Evolutionary conservation across 2,888 invertebrate genomes (phyloP), one percentile per base, ranked within the genome.

Genomic region (Philhelius pedissequus): DNA sequence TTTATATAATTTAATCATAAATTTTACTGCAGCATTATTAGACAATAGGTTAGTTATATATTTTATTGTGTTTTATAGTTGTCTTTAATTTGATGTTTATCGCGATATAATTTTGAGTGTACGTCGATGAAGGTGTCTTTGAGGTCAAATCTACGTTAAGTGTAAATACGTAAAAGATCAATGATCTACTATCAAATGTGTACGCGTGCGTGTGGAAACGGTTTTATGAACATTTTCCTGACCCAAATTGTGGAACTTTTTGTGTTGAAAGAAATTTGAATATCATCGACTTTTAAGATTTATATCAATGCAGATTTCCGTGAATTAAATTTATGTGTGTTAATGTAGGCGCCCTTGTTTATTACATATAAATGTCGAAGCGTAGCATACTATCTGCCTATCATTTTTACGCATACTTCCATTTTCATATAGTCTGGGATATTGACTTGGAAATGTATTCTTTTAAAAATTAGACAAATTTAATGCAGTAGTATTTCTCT

Each of bases 11-110:
- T 48, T 9, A 48, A 22, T 32, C 30, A n/a, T 32, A 20, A 5
- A 22, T 48, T 48, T 69, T 69, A 48, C 35, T 32, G 13, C 30
- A 27, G 22, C 35, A 50, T 35, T 64, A 62, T 32, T 54, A 40
- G 38, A 22, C 64, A 50, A 62, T 22, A 32, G 35, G n/a, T n/a
- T 58, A 13, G 48, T 74, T 74, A 79, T 83, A 69, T 64, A 22
- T 48, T 32, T 25, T 8, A 32, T 9, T 48, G 45, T 64, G 43
- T 30, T 58, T 56, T 66, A 45, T 3, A 20, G 45, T 77, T 70
- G 32, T 22, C 11, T n/a, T 18, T 32, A 38, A 15, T 66, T 73
- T 27, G 18, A 68, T 68, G 25, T 54, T 18, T 48, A 62, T 54
- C 18, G 38, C 11, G 35, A 60, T 66, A 45, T 68, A n/a, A n/a